Conservation (phyloP, 2,797 vertebrate genomes). For the Malacoctenus gilli region DNA sequence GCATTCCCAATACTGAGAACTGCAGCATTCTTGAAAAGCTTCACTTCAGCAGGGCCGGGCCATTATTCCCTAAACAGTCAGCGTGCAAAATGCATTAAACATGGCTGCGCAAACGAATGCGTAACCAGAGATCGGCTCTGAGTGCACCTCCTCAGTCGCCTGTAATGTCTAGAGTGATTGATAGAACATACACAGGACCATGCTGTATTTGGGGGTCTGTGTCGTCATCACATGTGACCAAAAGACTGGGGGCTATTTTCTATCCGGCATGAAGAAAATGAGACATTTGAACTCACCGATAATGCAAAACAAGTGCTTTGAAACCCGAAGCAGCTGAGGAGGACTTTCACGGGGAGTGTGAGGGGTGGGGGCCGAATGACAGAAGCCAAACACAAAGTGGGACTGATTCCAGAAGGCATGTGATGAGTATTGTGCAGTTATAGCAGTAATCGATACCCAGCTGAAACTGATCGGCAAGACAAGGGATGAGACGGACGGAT, state of each 20-base stretch:
- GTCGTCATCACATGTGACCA: conserved; percentile 5
- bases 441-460: conserved; percentile 68
- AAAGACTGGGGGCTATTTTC: conserved; percentile 25
- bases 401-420: conserved; percentile 44
- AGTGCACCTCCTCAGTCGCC: conserved; percentile 28
- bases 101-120: conserved; percentile 38
- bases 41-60: conserved; percentile 16
- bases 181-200: conserved; percentile 46
- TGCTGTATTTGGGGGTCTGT: conserved; percentile 44
- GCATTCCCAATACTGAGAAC: conserved; percentile 10
- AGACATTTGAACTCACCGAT: conserved; percentile 8
- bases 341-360: conserved; percentile 22
- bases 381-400: conserved; percentile 16
- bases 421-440: conserved; percentile 56
- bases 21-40: conserved; percentile 14
- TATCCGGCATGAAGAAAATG: conserved; percentile 19
- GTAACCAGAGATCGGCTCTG: conserved; percentile 44
- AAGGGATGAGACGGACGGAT: conserved; percentile 48
- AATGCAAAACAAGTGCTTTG: conserved; percentile 1
- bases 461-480: conserved; percentile 69
- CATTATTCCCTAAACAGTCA: conserved; percentile 50
- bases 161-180: conserved; percentile 51
- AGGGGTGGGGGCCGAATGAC: conserved; percentile 15
- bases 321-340: conserved; percentile 30
- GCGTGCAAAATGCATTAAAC: conserved; percentile 43